Evolutionary conservation across 1,140 invertebrate genomes (phyloP).

Genomic region (Panagrolaimus sp.): DNA sequence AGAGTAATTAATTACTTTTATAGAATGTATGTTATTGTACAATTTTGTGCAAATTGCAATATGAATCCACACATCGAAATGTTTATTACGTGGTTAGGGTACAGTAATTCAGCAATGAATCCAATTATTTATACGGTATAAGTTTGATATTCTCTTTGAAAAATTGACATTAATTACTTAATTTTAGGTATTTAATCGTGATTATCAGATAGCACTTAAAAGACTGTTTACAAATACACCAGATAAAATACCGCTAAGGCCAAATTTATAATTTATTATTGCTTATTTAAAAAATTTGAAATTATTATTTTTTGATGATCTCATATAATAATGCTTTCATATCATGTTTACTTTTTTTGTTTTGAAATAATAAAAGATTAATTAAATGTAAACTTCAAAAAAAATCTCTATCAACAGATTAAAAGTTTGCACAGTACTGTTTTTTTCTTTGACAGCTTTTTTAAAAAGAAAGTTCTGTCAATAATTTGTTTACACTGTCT

Average conservation of each 20-base stretch:
- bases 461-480: too few relatives aligned
- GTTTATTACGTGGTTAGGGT: constrained; percentile 59
- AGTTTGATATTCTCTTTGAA: not conserved
- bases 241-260: constrained; percentile 6
- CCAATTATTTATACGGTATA: constrained; percentile 57
- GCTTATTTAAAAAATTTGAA: too few relatives aligned
- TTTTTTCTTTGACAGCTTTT: too few relatives aligned
- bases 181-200: constrained; percentile 55
- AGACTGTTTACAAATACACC: constrained; percentile 41
- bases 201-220: constrained; percentile 58
- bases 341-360: too few relatives aligned
- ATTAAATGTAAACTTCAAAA: too few relatives aligned
- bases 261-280: too few relatives aligned
- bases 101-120: constrained; percentile 57
- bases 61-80: constrained; percentile 57
- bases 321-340: too few relatives aligned
- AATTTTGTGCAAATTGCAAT: constrained; percentile 49
- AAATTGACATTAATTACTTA: constrained; percentile 7
- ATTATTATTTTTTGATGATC: too few relatives aligned
- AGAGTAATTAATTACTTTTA: constrained; percentile 30
- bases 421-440: too few relatives aligned
- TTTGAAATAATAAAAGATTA: too few relatives aligned
- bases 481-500: too few relatives aligned
- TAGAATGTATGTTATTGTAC: constrained; percentile 57
- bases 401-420: too few relatives aligned